These are phyloP conservation scores for Motacilla alba DNA, from an alignment of 2,113 vertebrate genomes.

Conservation along the genomic window DNA sequence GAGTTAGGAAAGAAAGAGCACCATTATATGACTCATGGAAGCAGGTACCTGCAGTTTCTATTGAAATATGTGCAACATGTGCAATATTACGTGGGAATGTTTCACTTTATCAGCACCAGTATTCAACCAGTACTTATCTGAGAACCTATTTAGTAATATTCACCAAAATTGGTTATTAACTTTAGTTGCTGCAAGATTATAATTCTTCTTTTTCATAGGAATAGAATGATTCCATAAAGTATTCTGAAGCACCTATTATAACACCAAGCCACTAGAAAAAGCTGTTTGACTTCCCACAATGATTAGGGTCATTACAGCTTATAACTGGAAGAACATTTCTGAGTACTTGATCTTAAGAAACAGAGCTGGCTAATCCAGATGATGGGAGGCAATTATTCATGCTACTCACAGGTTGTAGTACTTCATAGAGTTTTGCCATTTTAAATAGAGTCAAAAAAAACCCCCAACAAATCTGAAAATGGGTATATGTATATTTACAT, in stretches of 20 bases:
- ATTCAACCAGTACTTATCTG: slow-evolving; percentile 5
- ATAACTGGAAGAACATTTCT: not conserved
- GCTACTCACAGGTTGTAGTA: not conserved
- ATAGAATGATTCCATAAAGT: slow-evolving; percentile 15
- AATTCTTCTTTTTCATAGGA: slow-evolving; percentile 34
- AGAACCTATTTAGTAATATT: slow-evolving; percentile 44
- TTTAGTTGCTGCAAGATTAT: not conserved
- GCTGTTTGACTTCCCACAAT: not conserved
- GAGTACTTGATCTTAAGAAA: not conserved
- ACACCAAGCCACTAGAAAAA: not conserved
- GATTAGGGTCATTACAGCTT: not conserved
- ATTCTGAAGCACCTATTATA: not conserved
- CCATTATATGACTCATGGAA: not conserved
- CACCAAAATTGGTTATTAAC: slow-evolving; percentile 50
- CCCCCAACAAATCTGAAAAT: not conserved
- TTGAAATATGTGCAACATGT: not conserved
- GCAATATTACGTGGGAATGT: not conserved
- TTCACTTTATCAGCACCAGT: slow-evolving; percentile 34
- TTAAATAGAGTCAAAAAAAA: not conserved
- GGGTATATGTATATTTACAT: not conserved
- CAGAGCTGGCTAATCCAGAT: not conserved
- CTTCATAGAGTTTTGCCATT: not conserved
- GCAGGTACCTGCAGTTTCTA: not conserved
- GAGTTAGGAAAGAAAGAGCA: not conserved
- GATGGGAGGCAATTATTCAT: not conserved